These are phyloP conservation scores for Epinephelus coioides DNA, from an alignment of 2,797 vertebrate species.

Conservation along the genomic window DNA sequence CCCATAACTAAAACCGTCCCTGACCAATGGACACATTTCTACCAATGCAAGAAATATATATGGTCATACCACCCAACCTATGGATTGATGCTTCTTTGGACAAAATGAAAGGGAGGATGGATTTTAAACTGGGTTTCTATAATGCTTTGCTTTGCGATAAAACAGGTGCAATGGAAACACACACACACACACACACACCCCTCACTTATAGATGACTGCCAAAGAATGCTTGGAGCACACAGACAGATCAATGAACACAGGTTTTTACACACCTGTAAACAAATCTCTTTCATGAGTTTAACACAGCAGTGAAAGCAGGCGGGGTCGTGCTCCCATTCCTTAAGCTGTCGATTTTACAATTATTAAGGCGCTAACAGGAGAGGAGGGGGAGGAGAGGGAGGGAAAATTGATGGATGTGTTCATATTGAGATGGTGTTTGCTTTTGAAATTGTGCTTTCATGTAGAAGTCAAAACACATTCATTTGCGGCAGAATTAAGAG, in stretches of 20 bases:
- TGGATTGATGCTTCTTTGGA: not conserved
- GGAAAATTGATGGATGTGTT: not conserved
- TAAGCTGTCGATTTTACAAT: constrained; percentile 6
- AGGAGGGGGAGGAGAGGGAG: not conserved
- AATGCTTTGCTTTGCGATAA: not conserved
- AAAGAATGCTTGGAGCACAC: not conserved
- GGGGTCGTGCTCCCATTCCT: not conserved
- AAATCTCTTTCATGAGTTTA: constrained; percentile 22
- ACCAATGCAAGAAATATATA: too few relatives aligned
- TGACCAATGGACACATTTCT: too few relatives aligned
- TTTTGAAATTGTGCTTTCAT: constrained; percentile 2
- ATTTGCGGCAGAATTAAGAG: not conserved
- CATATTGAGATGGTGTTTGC: constrained; percentile 1
- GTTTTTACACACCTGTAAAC: constrained; percentile 45
- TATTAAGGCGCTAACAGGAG: not conserved
- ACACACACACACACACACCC: not conserved
- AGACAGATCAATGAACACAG: constrained; percentile 33
- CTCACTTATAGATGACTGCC: constrained; percentile 10
- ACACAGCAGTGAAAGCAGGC: constrained; percentile 34
- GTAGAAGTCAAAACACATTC: not conserved
- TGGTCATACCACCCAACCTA: too few relatives aligned
- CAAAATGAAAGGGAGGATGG: not conserved
- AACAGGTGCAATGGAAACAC: not conserved
- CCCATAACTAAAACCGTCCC: too few relatives aligned
- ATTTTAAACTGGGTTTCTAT: constrained; percentile 8